These are phyloP conservation scores for Motacilla alba DNA, from an alignment of 2,113 vertebrate genomes.

Conservation along the genomic window DNA sequence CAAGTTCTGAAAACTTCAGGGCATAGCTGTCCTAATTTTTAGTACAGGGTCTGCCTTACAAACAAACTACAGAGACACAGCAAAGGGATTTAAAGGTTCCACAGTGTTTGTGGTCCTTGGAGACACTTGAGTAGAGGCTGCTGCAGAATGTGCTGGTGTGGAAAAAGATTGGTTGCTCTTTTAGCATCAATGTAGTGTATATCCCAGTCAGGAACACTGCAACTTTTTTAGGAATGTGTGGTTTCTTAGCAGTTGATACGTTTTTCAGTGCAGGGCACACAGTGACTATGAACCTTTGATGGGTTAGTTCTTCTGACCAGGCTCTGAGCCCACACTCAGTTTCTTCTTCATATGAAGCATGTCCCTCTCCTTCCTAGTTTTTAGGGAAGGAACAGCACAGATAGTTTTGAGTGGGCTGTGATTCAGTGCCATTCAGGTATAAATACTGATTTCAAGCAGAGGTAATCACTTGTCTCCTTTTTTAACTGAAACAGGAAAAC, in stretches of 20 bases:
- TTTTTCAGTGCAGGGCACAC: neutral
- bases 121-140: neutral
- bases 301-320: neutral
- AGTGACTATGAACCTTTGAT: neutral
- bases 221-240: neutral
- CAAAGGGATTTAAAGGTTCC: neutral
- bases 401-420: neutral
- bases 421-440: neutral
- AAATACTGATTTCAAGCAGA: neutral
- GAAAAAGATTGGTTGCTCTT: neutral
- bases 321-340: neutral
- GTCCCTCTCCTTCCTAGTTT: neutral
- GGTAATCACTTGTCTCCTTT: neutral
- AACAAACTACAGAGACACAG: neutral
- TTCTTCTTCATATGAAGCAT: neutral
- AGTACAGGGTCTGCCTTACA: neutral
- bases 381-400: neutral
- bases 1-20: neutral
- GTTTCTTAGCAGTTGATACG: neutral
- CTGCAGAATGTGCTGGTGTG: neutral
- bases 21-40: neutral
- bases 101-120: neutral
- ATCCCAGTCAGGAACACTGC: neutral
- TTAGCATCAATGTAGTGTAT: rapidly evolving
- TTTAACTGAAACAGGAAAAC: neutral